These are phyloP conservation scores for Squalus acanthias DNA, from an alignment of 2,797 vertebrate genomes.

Conservation along the genomic window DNA sequence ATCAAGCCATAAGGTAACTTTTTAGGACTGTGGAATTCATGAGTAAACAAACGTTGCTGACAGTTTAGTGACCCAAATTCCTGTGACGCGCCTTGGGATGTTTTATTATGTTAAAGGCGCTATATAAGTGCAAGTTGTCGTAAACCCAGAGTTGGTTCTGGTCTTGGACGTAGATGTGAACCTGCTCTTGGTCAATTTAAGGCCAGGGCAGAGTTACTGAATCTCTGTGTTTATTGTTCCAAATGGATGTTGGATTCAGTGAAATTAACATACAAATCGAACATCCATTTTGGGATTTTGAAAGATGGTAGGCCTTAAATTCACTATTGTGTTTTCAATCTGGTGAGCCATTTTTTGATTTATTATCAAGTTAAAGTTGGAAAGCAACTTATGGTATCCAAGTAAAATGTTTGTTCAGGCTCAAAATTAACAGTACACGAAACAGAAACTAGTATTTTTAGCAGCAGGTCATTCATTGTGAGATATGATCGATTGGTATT, in stretches of 20 bases:
- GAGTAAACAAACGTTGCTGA: not conserved
- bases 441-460: not conserved
- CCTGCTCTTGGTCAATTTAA: not conserved
- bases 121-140: not conserved
- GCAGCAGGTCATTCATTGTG: not conserved
- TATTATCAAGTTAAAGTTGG: not conserved
- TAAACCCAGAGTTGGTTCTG: not conserved
- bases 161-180: not conserved
- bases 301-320: not conserved
- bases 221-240: not conserved
- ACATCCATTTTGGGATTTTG: not conserved
- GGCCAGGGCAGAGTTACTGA: not conserved
- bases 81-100: not conserved
- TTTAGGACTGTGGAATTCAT: not conserved
- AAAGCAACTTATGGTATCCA: not conserved
- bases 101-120: not conserved
- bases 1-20: not conserved
- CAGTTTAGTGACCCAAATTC: not conserved
- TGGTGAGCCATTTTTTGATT: not conserved
- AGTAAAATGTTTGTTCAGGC: not conserved
- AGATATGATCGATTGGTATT: not conserved
- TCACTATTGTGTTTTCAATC: not conserved
- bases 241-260: not conserved
- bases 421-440: not conserved
- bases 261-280: not conserved